phyloP scores from a whole-genome alignment of 2,888 invertebrate genomes.

The Amaurobius ferox region DNA sequence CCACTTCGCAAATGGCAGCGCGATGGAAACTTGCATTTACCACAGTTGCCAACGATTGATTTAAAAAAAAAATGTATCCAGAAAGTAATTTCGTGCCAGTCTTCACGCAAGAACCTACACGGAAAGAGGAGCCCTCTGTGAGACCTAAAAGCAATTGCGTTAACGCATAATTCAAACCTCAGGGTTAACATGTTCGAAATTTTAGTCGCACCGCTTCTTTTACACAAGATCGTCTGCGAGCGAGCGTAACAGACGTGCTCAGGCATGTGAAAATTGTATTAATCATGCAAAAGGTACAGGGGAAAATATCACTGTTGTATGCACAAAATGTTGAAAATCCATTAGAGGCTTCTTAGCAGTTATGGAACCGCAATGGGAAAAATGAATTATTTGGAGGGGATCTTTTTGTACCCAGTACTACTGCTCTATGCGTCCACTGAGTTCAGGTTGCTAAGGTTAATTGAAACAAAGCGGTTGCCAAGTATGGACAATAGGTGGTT shows the following conservation, averaged over 20 bases:
- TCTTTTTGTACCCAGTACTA: slow-evolving; percentile 29
- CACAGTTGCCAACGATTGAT: slow-evolving; percentile 15
- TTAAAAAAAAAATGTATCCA: slow-evolving; percentile 3
- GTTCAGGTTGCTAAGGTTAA: slow-evolving; percentile 76
- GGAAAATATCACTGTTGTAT: slow-evolving; percentile 22
- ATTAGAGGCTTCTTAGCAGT: slow-evolving; percentile 40
- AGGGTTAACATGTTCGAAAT: neutral
- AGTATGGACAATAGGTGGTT: slow-evolving; percentile 38
- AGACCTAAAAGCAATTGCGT: slow-evolving; percentile 26
- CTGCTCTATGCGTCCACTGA: slow-evolving; percentile 75
- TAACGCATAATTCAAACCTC: slow-evolving; percentile 18
- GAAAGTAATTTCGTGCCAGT: slow-evolving; percentile 1
- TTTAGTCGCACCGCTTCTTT: neutral
- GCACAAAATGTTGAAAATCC: slow-evolving; percentile 58
- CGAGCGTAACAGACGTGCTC: slow-evolving; percentile 34
- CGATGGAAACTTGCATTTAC: neutral
- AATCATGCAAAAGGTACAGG: slow-evolving; percentile 43
- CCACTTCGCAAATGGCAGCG: neutral
- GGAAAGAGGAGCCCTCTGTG: neutral
- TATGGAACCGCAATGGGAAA: neutral
- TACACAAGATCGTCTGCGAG: neutral
- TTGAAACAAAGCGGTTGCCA: slow-evolving; percentile 76
- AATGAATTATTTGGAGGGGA: slow-evolving; percentile 59
- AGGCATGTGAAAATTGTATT: slow-evolving; percentile 46
- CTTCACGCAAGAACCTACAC: slow-evolving; percentile 10